A percentile compares a stretch with the other conserved stretches of the same genome.
These are phyloP conservation scores for Phacellophora camtschatica DNA, from an alignment of 30 jellyfish, hydroid and myxozoan species.

Conservation along the genomic window DNA sequence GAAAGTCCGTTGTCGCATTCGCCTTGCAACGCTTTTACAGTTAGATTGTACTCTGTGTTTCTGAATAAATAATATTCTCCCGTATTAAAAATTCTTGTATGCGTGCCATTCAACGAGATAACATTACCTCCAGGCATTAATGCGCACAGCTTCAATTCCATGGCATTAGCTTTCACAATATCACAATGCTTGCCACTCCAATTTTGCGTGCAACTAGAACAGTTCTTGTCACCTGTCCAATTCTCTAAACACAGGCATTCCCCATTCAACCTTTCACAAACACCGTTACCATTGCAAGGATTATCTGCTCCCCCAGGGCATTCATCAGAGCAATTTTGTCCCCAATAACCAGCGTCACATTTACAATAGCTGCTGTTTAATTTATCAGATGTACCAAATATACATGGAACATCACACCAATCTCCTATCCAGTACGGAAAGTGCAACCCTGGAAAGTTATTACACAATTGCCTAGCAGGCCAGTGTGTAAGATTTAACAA, in stretches of 20 bases:
- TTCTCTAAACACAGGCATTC: conserved; percentile 39
- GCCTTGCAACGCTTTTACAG: conserved; percentile 44
- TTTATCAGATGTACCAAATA: conserved; percentile 42
- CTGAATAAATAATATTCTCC: conserved; percentile 47
- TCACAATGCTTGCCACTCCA: conserved; percentile 58
- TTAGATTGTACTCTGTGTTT: neutral
- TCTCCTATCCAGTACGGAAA: conserved; percentile 60
- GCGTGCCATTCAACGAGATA: conserved; percentile 20
- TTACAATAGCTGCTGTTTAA: conserved; percentile 14
- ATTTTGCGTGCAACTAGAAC: conserved; percentile 19
- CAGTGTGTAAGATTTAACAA: conserved; percentile 14
- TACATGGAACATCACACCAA: conserved; percentile 43
- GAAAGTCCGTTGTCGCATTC: conserved; percentile 23
- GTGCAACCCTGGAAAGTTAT: conserved; percentile 5
- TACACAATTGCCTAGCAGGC: conserved; percentile 55
- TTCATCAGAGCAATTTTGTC: conserved; percentile 24
- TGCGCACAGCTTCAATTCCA: conserved; percentile 5
- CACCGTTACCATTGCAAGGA: conserved; percentile 48
- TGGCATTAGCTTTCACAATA: neutral
- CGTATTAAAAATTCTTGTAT: neutral
- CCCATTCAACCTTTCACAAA: conserved; percentile 13
- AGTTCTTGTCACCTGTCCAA: conserved; percentile 48
- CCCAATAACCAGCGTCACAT: conserved; percentile 61
- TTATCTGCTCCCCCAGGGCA: conserved; percentile 61
- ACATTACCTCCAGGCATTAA: conserved; percentile 61